Evolutionary conservation across 2,113 vertebrate species (phyloP).

Genomic region (Anguilla japonica): DNA sequence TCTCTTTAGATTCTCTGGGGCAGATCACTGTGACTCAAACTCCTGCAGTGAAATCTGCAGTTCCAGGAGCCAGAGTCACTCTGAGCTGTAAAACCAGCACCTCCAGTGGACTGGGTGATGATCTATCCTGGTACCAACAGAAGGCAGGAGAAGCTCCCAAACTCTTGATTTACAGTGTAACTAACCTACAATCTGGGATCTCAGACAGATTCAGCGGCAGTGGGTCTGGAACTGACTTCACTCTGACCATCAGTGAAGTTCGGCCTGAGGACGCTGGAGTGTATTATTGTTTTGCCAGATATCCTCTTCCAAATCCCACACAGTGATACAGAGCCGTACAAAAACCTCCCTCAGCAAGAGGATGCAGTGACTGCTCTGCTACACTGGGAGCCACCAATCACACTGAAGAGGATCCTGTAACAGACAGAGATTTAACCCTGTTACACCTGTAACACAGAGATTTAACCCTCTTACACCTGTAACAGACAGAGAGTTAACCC

Average conservation of each 20-base stretch:
- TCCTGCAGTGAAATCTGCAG: conserved; percentile 28
- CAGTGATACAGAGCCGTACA: conserved; percentile 51
- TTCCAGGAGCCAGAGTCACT: conserved; percentile 34
- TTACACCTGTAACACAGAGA: too few species aligned
- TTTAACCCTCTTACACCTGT: too few species aligned
- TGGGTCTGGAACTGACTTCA: conserved; percentile 46
- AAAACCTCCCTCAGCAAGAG: conserved; percentile 39
- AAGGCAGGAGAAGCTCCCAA: conserved; percentile 56
- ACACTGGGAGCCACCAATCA: background rate
- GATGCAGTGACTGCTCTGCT: background rate
- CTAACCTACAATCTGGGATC: fast-evolving
- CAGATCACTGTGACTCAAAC: conserved; percentile 51
- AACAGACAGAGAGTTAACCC: too few species aligned
- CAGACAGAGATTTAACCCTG: too few species aligned
- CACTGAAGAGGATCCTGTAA: background rate
- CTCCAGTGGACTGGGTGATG: background rate
- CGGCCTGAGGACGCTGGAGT: conserved; percentile 48
- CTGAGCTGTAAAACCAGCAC: conserved; percentile 43
- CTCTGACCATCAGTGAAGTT: conserved; percentile 51
- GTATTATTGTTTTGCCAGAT: conserved; percentile 43
- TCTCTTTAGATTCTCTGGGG: conserved; percentile 3
- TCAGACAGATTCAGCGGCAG: conserved; percentile 49
- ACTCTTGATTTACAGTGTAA: background rate
- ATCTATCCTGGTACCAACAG: conserved; percentile 51
- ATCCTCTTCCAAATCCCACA: too few species aligned